These are phyloP conservation scores for Hirtodrosophila trivittata DNA, from an alignment of 2,888 invertebrate species.

Conservation along the genomic window DNA sequence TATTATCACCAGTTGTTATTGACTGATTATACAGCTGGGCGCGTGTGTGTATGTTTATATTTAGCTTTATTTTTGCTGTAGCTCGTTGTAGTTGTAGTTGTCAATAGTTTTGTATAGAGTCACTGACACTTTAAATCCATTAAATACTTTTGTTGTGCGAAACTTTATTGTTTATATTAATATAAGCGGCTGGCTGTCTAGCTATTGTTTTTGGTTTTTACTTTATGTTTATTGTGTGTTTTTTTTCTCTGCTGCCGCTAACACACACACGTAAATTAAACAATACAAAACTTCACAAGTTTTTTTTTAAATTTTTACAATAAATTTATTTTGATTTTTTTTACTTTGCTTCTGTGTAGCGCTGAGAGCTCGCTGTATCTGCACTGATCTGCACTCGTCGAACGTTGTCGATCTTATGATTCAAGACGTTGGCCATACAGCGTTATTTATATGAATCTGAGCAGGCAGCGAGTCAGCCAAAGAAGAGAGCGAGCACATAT, in stretches of 20 bases:
- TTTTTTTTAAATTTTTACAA: slow-evolving; percentile 35
- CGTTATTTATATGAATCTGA: slow-evolving; percentile 63
- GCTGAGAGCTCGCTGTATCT: slow-evolving; percentile 16
- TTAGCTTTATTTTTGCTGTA: slow-evolving; percentile 27
- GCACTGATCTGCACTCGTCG: slow-evolving; percentile 79
- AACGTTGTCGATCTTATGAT: slow-evolving; percentile 84
- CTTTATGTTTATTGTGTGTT: slow-evolving; percentile 23
- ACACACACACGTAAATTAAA: slow-evolving; percentile 35
- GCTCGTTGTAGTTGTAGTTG: slow-evolving; percentile 18
- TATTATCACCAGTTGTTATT: slow-evolving; percentile 70
- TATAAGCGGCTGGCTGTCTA: slow-evolving; percentile 45
- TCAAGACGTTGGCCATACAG: slow-evolving; percentile 77
- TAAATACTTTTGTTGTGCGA: slow-evolving; percentile 57
- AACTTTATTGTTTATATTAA: slow-evolving; percentile 66
- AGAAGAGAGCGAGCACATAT: slow-evolving; percentile 7
- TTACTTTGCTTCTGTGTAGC: slow-evolving; percentile 5
- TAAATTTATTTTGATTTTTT: slow-evolving; percentile 7
- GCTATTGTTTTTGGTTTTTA: slow-evolving; percentile 11
- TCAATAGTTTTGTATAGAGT: slow-evolving; percentile 65
- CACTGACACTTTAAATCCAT: slow-evolving; percentile 82
- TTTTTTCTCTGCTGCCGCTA: slow-evolving; percentile 3
- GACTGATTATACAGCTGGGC: slow-evolving; percentile 67
- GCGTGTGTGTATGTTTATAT: slow-evolving; percentile 37
- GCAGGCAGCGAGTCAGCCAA: not conserved
- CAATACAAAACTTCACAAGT: slow-evolving; percentile 38